Evolutionary conservation across 1,140 invertebrate species (phyloP).

Genomic region (Globodera rostochiensis): DNA sequence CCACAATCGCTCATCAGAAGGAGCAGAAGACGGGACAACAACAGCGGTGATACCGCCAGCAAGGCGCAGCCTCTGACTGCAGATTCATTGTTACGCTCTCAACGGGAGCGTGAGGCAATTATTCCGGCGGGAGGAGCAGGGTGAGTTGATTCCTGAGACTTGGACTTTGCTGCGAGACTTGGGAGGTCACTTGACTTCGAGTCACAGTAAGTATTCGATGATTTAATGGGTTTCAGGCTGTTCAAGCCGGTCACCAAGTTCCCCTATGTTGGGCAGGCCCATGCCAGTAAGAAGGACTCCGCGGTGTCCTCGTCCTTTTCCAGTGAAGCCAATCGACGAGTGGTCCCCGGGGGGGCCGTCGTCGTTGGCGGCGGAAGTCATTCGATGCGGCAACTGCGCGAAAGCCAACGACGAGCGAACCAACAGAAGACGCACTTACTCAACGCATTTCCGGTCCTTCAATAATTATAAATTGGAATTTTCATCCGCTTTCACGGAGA

Average conservation of each 20-base stretch:
- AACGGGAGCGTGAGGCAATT: conserved; percentile 40
- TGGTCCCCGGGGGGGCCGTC: neutral
- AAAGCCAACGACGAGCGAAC: conserved; percentile 24
- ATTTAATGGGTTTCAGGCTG: neutral
- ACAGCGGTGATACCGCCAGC: neutral
- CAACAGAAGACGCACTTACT: conserved; percentile 23
- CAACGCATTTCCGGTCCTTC: neutral
- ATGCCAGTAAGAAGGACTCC: conserved; percentile 47
- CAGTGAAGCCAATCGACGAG: conserved; percentile 35
- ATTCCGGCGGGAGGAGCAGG: conserved; percentile 34
- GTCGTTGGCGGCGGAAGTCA: neutral
- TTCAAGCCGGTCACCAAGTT: conserved; percentile 42
- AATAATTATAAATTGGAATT: neutral
- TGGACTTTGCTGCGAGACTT: neutral
- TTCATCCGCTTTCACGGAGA: neutral
- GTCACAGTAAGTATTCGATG: neutral
- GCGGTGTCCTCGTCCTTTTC: conserved; percentile 50
- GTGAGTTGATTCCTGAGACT: conserved; percentile 10
- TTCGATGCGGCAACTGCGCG: conserved; percentile 15
- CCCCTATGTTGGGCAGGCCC: conserved; percentile 43
- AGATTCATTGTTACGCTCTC: conserved; percentile 36
- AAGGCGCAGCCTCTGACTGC: conserved; percentile 34
- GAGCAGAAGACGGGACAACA: neutral
- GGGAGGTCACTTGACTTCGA: neutral
- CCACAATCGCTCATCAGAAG: neutral